Conservation (phyloP, 2,888 invertebrate species). For the Microdon myrmicae region DNA sequence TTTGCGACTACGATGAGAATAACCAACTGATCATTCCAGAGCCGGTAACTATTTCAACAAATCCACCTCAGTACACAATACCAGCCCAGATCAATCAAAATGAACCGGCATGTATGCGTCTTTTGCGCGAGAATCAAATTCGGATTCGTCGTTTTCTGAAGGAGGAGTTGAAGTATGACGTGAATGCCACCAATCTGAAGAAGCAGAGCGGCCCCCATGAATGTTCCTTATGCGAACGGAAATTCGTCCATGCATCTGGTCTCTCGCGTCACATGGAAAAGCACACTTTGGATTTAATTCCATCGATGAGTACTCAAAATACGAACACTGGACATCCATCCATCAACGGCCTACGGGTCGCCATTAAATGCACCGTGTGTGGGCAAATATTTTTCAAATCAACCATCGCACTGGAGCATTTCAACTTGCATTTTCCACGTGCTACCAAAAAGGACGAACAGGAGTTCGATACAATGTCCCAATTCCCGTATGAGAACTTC, state of each 20-base stretch:
- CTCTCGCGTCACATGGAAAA: constrained; percentile 66
- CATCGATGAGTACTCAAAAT: constrained; percentile 44
- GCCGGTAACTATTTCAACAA: constrained; percentile 38
- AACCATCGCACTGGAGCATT: constrained; percentile 57
- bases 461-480: constrained; percentile 51
- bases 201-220: constrained; percentile 61
- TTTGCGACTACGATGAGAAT: constrained; percentile 58
- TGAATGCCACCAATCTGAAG: constrained; percentile 54
- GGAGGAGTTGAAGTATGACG: constrained; percentile 63
- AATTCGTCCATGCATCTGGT: constrained; percentile 66
- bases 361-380: constrained; percentile 61
- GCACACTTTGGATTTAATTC: constrained; percentile 63
- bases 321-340: constrained; percentile 21
- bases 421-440: constrained; percentile 55
- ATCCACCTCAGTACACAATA: constrained; percentile 40
- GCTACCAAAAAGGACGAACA: constrained; percentile 37
- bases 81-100: constrained; percentile 34
- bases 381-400: constrained; percentile 61
- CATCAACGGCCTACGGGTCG: constrained; percentile 56
- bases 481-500: constrained; percentile 55
- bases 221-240: constrained; percentile 64
- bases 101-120: constrained; percentile 58
- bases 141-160: constrained; percentile 63
- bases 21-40: constrained; percentile 53
- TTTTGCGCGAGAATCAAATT: constrained; percentile 63